Evolutionary conservation across 2,888 invertebrate species (phyloP), one percentile per base, ranked within the genome.

Genomic region (Parnassius mnemosyne): DNA sequence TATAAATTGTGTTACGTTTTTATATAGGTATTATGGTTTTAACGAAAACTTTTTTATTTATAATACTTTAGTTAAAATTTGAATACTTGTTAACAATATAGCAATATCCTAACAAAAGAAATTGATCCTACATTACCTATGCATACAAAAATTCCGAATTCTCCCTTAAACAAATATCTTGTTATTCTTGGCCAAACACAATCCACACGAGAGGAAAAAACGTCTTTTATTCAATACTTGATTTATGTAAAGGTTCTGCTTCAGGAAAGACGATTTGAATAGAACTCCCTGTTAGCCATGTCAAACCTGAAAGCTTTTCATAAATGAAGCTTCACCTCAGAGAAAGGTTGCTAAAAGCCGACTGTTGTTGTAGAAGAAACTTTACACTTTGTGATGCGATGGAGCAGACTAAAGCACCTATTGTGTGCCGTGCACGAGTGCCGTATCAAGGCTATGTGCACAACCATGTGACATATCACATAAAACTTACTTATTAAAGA

Each of bases 271-370:
- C 79, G 81, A 88, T 87, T 87, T 89, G 87, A 89, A 89, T 89
- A 87, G 85, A 80, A 77, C 78, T 81, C 79, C 77, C 80, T 76
- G 78, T 78, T 82, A 80, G 80, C 78, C 77, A 78, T 79, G 79
- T 84, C 80, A 81, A 83, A 85, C 79, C 81, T 87, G 84, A 87
- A 88, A 88, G 87, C 87, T 87, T 87, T 88, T 87, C 86, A 86
- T 87, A 87, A 88, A 87, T 83, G 85, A 80, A 82, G 79, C 78
- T 79, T 76, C 80, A 78, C 83, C 83, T 84, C 79, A 74, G 73
- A 78, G 79, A 77, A 81, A 77, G 81, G 76, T 78, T 75, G 74
- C 81, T 85, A 84, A 86, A 85, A 83, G 85, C 83, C 73, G 73
- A 73, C 66, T 74, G 76, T 79, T 81, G 76, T 79, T 78, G 70